Evolutionary conservation across 1,140 invertebrate species (phyloP).

Genomic region (Microplitis demolitor): DNA sequence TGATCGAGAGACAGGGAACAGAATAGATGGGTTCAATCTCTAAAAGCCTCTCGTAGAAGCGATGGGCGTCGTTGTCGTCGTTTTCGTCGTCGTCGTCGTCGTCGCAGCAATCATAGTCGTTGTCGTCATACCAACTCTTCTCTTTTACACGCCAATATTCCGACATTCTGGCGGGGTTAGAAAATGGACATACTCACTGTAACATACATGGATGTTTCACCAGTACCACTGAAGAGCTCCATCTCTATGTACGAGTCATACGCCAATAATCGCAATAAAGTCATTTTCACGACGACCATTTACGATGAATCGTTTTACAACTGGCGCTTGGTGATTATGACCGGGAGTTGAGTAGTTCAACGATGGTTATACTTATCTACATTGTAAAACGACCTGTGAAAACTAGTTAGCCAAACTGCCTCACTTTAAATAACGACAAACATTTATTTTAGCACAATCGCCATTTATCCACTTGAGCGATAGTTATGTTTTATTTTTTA

Average conservation of each 20-base stretch:
- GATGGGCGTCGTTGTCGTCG: not conserved
- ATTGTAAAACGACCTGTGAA: conserved; percentile 35
- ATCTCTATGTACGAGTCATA: conserved; percentile 3
- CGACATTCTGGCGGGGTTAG: not conserved
- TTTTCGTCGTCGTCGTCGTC: not conserved
- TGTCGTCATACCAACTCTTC: not conserved
- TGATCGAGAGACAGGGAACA: conserved; percentile 11
- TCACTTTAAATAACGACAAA: conserved; percentile 55
- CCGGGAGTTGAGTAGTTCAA: conserved; percentile 13
- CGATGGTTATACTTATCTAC: conserved; percentile 37
- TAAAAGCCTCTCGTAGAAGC: conserved; percentile 13
- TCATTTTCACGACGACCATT: conserved; percentile 52
- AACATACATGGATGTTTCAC: not conserved
- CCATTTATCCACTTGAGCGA: not conserved
- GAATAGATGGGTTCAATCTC: conserved; percentile 20
- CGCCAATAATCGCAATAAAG: conserved; percentile 62
- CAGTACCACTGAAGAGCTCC: no score
- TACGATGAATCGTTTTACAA: conserved; percentile 61
- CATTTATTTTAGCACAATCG: conserved; percentile 55
- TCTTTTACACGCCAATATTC: not conserved
- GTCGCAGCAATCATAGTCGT: not conserved
- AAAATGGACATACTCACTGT: not conserved
- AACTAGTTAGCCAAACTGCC: conserved; percentile 61
- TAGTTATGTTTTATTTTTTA: not conserved
- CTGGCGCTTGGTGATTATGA: conserved; percentile 29